phyloP scores from a whole-genome alignment of 2,888 invertebrate species.

The Drosophila prolongata region DNA sequence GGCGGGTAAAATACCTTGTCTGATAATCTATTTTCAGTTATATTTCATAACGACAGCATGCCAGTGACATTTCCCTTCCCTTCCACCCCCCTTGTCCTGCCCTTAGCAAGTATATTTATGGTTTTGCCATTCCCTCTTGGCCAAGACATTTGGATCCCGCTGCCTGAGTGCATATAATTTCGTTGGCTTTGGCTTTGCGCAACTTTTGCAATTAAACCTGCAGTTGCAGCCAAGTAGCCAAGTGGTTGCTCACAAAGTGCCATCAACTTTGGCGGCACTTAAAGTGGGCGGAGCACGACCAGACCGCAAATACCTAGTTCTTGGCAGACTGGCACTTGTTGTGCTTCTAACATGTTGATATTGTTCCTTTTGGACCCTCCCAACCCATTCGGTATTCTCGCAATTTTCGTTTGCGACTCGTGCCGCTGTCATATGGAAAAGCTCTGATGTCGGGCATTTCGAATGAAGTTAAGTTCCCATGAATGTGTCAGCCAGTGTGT shows the following conservation, averaged over 20 bases:
- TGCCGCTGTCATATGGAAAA: conserved; percentile 37
- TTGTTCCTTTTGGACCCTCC: conserved; percentile 18
- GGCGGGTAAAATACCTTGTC: conserved; percentile 10
- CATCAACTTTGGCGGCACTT: conserved; percentile 41
- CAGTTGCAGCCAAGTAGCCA: conserved; percentile 46
- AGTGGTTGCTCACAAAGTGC: conserved; percentile 51
- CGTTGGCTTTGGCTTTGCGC: conserved; percentile 34
- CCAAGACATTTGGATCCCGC: conserved; percentile 18
- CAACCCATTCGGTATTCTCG: conserved; percentile 9
- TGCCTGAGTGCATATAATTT: conserved; percentile 65
- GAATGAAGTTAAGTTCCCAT: conserved; percentile 37
- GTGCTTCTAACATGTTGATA: conserved; percentile 48
- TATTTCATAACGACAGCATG: conserved; percentile 42
- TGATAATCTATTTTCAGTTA: conserved; percentile 43
- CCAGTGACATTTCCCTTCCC: conserved; percentile 25
- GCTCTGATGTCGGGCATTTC: conserved; percentile 30
- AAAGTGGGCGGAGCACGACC: conserved; percentile 9
- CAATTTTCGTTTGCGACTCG: conserved; percentile 37
- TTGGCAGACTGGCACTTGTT: conserved; percentile 42
- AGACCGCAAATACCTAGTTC: conserved; percentile 10
- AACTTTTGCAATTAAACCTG: conserved; percentile 74
- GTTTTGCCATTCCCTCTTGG: conserved; percentile 18
- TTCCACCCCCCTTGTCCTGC: neutral
- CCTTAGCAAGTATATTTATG: conserved; percentile 37
- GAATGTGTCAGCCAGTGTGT: conserved; percentile 40